These are phyloP conservation scores for Eupleurogrammus muticus DNA, from an alignment of 2,797 vertebrate species.

Conservation along the genomic window DNA sequence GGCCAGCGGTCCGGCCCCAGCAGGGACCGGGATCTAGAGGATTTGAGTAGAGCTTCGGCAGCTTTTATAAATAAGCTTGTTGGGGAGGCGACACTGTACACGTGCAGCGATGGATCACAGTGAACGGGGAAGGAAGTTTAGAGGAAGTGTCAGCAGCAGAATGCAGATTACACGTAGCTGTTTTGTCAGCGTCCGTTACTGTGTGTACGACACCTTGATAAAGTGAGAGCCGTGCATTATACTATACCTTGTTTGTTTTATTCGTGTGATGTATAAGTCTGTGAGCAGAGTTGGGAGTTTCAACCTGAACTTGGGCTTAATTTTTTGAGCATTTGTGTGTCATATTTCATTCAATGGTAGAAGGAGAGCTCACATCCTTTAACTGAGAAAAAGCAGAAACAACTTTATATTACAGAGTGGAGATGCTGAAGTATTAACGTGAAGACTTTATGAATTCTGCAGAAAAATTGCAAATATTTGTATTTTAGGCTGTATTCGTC, in stretches of 20 bases:
- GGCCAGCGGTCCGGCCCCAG: conserved; percentile 69
- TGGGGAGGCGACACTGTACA: conserved; percentile 54
- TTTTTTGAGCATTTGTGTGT: not conserved
- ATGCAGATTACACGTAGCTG: conserved; percentile 29
- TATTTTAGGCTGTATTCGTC: not conserved
- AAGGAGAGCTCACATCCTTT: not conserved
- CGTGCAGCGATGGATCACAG: conserved; percentile 63
- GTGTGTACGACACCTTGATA: conserved; percentile 39
- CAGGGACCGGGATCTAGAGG: conserved; percentile 75
- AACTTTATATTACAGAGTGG: not conserved
- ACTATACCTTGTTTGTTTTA: conserved; percentile 8
- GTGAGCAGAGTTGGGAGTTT: not conserved
- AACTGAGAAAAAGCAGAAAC: not conserved
- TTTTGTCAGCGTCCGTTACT: conserved; percentile 46
- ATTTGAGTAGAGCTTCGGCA: conserved; percentile 75
- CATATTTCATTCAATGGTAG: not conserved
- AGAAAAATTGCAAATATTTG: not conserved
- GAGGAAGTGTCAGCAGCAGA: conserved; percentile 25
- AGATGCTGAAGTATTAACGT: not conserved
- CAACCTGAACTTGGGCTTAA: not conserved
- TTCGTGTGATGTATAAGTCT: conserved; percentile 16
- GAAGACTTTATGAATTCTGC: not conserved
- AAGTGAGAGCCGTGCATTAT: conserved; percentile 21
- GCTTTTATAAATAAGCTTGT: conserved; percentile 81
- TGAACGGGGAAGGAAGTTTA: conserved; percentile 52